A percentile compares a stretch with the other conserved stretches of the same genome.
phyloP scores from a whole-genome alignment of 2,797 vertebrate species.

The Decapterus maruadsi region DNA sequence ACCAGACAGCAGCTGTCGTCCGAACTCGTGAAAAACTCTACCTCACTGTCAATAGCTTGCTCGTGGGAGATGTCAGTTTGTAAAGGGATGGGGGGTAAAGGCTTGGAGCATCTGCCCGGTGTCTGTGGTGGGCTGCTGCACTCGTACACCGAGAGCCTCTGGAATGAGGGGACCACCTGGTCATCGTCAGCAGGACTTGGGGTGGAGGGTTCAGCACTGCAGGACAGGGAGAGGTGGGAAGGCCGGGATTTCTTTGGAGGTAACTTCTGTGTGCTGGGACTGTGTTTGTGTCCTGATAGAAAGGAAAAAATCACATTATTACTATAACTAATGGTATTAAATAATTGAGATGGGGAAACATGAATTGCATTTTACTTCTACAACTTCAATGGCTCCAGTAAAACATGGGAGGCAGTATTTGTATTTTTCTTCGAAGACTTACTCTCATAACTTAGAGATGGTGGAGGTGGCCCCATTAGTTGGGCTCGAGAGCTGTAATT shows the following conservation, averaged over 20 bases:
- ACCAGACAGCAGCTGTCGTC: constrained; percentile 87
- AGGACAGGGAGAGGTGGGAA: constrained; percentile 81
- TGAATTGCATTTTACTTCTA: background rate
- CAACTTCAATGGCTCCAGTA: background rate
- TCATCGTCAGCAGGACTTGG: constrained; percentile 85
- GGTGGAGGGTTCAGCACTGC: constrained; percentile 70
- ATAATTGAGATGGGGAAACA: background rate
- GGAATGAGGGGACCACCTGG: constrained; percentile 85
- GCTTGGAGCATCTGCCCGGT: constrained; percentile 88
- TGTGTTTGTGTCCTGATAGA: constrained; percentile 82
- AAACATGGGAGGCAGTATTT: constrained; percentile 13
- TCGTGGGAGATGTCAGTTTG: constrained; percentile 82
- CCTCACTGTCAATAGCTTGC: constrained; percentile 90
- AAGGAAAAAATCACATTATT: constrained; percentile 10
- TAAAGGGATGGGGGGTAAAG: constrained; percentile 91
- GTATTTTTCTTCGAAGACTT: constrained; percentile 43
- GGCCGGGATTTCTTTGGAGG: constrained; percentile 85
- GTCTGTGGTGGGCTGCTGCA: constrained; percentile 87
- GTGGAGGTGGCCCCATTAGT: constrained; percentile 79
- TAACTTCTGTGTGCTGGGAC: constrained; percentile 82
- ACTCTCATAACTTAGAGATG: constrained; percentile 78
- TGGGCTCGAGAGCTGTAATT: constrained; percentile 83
- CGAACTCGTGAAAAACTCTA: constrained; percentile 90
- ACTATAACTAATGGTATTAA: background rate
- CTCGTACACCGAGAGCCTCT: constrained; percentile 88